Evolutionary conservation across 1,140 invertebrate species (phyloP), one percentile per base, ranked within the genome.

Genomic region (Calephelis nemesis): DNA sequence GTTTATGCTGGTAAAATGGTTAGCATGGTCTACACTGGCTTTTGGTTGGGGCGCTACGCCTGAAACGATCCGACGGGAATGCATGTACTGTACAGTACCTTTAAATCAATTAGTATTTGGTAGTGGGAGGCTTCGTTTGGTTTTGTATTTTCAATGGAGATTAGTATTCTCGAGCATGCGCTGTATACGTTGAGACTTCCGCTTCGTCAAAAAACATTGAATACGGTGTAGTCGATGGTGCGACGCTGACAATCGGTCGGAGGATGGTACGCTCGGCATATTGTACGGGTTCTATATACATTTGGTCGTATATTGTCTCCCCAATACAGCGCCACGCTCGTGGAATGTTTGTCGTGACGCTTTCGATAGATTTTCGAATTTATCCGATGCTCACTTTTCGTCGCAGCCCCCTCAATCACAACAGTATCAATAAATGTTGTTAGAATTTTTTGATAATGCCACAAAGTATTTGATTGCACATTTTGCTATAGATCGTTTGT

Each of bases 111-210:
- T 69, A 74, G 70, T 70, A 63, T 62, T 47, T 65, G 63, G 65
- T 72, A 75, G 73, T 63, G 74, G 66, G 83, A 81, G 75, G 80
- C 82, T 85, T 85, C 78, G 71, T 79, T 76, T 79, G 78, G 78
- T 73, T 78, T 73, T 84, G 75, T 84, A 83, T 63, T 76, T 74
- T 83, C 76, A 73, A 79, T 87, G 86, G 82, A 82, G 82, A 84
- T 77, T 85, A 84, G 83, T 73, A 78, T 78, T 82, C 74, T 88
- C 86, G 84, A 90, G 88, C 88, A 91, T 91, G 88, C 87, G 87
- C 87, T 89, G 86, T 91, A 87, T 84, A 78, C 85, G 82, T 88
- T 89, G 83, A 90, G 78, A 88, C 80, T 87, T 83, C 83, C 81
- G 88, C 88, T 91, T 90, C 77, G 85, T 88, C 81, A 76, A 81